Evolutionary conservation across 2,888 invertebrate species (phyloP).

Genomic region (Syrista parreyssii): DNA sequence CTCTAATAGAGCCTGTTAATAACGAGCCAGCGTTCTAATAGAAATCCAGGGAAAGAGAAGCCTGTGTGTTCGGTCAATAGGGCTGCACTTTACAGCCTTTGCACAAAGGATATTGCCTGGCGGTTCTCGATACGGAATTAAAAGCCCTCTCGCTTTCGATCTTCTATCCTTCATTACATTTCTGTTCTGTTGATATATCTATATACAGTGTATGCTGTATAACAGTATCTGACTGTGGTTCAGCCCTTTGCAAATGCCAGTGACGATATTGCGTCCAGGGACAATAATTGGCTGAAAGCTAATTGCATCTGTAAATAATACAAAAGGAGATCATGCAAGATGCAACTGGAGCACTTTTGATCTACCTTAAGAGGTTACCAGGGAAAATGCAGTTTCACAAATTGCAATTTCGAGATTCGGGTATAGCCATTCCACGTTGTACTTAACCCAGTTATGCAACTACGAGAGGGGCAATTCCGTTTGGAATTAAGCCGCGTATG

Average conservation of each 20-base stretch:
- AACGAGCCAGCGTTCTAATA: neutral
- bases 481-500: neutral
- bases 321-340: neutral
- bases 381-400: neutral
- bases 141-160: neutral
- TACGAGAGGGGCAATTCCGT: neutral
- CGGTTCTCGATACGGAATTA: neutral
- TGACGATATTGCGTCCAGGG: neutral
- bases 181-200: neutral
- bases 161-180: neutral
- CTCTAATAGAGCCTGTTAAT: neutral
- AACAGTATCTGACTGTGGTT: neutral
- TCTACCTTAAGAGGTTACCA: neutral
- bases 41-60: neutral
- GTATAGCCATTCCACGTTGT: neutral
- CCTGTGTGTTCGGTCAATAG: neutral
- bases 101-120: neutral
- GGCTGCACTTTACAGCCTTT: neutral
- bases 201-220: neutral
- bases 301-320: neutral
- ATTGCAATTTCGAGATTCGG: neutral
- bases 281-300: neutral
- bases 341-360: neutral
- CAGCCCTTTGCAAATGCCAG: neutral
- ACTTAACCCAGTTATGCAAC: neutral